Evolutionary conservation across 2,888 invertebrate species (phyloP).

Genomic region (Eupithecia exiguata): DNA sequence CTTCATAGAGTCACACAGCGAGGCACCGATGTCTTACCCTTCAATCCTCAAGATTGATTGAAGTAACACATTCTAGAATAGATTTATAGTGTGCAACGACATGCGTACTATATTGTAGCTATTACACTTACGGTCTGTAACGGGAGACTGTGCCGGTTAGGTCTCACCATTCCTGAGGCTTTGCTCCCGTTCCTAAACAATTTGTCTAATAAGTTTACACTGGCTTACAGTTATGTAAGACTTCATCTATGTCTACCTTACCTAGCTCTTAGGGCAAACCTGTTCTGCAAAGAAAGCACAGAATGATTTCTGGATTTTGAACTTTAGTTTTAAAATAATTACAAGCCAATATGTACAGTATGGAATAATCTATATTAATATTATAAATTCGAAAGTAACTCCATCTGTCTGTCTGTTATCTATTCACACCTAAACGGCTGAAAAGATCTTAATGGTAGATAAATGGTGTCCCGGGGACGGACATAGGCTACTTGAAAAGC

Average conservation of each 20-base stretch:
- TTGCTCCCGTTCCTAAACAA: constrained; percentile 17
- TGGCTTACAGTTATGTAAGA: neutral
- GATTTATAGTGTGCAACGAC: constrained; percentile 43
- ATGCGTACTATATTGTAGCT: constrained; percentile 54
- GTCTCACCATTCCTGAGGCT: constrained; percentile 20
- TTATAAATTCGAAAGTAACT: no score
- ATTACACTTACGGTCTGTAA: constrained; percentile 69
- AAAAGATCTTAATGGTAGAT: no score
- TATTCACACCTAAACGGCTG: no score
- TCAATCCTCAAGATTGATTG: constrained; percentile 7
- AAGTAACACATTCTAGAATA: constrained; percentile 26
- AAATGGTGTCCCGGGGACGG: no score
- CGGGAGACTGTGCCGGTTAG: constrained; percentile 64
- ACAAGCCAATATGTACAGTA: neutral
- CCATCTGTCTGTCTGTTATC: no score
- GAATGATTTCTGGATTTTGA: neutral
- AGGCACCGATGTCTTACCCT: neutral
- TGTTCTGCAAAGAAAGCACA: neutral
- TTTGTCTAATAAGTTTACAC: constrained; percentile 2
- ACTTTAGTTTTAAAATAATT: neutral
- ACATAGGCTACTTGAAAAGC: no score
- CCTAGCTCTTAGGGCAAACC: neutral
- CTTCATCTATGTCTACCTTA: neutral
- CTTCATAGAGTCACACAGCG: neutral
- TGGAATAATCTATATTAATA: neutral